phyloP scores from a whole-genome alignment of 2,888 invertebrate species.

The Auanema freiburgensis region DNA sequence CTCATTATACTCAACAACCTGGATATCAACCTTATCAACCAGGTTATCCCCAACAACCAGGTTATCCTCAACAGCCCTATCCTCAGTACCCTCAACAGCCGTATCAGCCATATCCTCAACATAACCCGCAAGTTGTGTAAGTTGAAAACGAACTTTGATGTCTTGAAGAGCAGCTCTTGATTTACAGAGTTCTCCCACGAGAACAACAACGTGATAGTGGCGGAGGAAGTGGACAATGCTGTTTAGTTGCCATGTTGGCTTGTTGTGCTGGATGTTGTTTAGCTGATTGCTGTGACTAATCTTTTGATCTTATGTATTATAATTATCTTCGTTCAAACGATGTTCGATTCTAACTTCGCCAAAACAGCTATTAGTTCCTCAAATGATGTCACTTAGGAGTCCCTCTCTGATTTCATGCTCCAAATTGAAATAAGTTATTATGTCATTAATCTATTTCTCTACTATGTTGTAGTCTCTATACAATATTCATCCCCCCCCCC shows the following conservation, averaged over 20 bases:
- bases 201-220: constrained; percentile 8
- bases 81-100: constrained; percentile 10
- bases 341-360: no score
- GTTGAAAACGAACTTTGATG: background rate
- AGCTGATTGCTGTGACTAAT: constrained; percentile 20
- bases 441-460: no score
- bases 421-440: no score
- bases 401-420: no score
- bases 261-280: constrained; percentile 18
- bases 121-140: background rate
- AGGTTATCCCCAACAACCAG: constrained; percentile 31
- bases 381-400: no score
- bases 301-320: constrained; percentile 1
- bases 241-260: constrained; percentile 13
- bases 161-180: background rate
- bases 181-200: constrained; percentile 23
- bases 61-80: constrained; percentile 26
- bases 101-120: constrained; percentile 15
- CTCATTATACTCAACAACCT: constrained; percentile 2
- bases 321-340: no score
- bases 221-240: constrained; percentile 6
- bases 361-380: no score
- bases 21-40: constrained; percentile 28
- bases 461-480: no score
- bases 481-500: no score